phyloP scores from a whole-genome alignment of 2,888 invertebrate genomes.

The Lasius platythorax region DNA sequence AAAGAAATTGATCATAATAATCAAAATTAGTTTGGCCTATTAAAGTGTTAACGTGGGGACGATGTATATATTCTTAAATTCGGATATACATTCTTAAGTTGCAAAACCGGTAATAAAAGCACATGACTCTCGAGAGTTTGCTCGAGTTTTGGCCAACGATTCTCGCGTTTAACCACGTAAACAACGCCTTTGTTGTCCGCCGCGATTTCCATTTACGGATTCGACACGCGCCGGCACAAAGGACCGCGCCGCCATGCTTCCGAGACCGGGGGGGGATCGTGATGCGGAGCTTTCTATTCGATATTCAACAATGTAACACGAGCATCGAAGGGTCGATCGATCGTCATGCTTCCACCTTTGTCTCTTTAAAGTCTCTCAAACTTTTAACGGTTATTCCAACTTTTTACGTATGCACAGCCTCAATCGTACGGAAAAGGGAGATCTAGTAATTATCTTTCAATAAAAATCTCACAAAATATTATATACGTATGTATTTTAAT shows the following conservation, averaged over 20 bases:
- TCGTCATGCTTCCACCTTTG: slow-evolving; percentile 53
- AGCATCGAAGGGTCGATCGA: slow-evolving; percentile 60
- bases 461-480: neutral
- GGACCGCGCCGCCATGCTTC: slow-evolving; percentile 70
- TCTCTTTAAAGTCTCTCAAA: slow-evolving; percentile 29
- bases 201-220: slow-evolving; percentile 84
- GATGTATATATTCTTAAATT: neutral
- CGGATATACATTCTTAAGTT: neutral
- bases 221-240: slow-evolving; percentile 81
- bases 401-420: slow-evolving; percentile 34
- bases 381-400: slow-evolving; percentile 43
- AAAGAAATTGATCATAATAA: neutral
- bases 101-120: slow-evolving; percentile 28
- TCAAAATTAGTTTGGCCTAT: slow-evolving; percentile 2
- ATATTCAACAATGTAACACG: slow-evolving; percentile 61
- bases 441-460: slow-evolving; percentile 36
- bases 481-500: slow-evolving; percentile 11
- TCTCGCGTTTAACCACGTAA: slow-evolving; percentile 83
- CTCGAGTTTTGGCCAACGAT: slow-evolving; percentile 58
- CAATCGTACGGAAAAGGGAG: neutral
- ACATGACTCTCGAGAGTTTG: slow-evolving; percentile 47
- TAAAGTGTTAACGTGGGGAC: slow-evolving; percentile 21
- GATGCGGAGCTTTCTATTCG: slow-evolving; percentile 62
- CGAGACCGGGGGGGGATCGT: slow-evolving; percentile 52
- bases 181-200: slow-evolving; percentile 83